These are phyloP conservation scores for Siniperca undulata DNA, from an alignment of 2,797 vertebrate genomes.

Conservation along the genomic window DNA sequence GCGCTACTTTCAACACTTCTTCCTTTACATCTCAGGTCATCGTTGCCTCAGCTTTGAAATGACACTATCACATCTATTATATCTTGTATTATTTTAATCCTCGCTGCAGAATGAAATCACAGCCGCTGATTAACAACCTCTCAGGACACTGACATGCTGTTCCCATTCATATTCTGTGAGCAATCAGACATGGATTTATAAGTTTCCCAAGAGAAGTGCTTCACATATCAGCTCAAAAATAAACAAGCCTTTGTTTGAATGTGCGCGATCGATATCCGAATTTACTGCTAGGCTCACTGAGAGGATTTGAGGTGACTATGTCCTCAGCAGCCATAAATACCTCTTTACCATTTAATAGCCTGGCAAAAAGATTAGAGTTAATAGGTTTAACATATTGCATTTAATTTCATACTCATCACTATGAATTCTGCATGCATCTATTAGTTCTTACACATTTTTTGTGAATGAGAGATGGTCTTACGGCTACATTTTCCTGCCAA, in stretches of 20 bases:
- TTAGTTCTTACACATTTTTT: conserved; percentile 40
- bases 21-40: conserved; percentile 16
- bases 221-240: conserved; percentile 22
- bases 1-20: conserved; percentile 12
- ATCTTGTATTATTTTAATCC: conserved; percentile 44
- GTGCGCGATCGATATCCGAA: conserved; percentile 22
- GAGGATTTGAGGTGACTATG: conserved; percentile 31
- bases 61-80: conserved; percentile 43
- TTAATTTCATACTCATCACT: conserved; percentile 43
- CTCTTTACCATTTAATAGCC: conserved; percentile 31
- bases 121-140: conserved; percentile 47
- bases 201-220: conserved; percentile 20
- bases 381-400: conserved; percentile 36
- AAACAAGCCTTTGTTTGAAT: conserved; percentile 39
- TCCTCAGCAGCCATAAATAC: conserved; percentile 40
- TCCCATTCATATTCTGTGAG: conserved; percentile 44
- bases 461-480: conserved; percentile 40
- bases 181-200: conserved; percentile 43
- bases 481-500: neutral
- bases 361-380: conserved; percentile 8
- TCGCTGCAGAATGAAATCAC: conserved; percentile 41
- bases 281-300: neutral
- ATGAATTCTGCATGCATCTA: conserved; percentile 43
- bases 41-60: conserved; percentile 36
- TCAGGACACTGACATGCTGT: conserved; percentile 24